A percentile compares a stretch with the other conserved stretches of the same genome.
phyloP scores from a whole-genome alignment of 2,888 invertebrate genomes.

The Octodonta nipae region DNA sequence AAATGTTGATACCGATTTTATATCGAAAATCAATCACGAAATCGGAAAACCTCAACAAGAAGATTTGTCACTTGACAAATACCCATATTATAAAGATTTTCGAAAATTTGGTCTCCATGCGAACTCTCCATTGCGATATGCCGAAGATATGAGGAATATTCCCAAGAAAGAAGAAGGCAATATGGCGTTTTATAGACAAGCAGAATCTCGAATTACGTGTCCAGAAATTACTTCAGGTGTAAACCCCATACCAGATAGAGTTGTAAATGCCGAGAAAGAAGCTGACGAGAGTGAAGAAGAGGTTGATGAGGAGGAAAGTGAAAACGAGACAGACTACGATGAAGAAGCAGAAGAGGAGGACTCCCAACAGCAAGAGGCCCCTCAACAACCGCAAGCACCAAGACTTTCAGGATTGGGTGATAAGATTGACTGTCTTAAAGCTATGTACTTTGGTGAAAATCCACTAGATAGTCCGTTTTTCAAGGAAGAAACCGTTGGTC shows the following conservation, averaged over 20 bases:
- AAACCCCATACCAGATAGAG: slow-evolving; percentile 41
- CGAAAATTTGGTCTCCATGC: slow-evolving; percentile 33
- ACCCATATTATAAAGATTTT: slow-evolving; percentile 47
- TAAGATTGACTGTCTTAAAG: slow-evolving; percentile 59
- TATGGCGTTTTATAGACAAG: slow-evolving; percentile 55
- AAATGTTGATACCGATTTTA: slow-evolving; percentile 22
- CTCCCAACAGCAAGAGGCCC: slow-evolving; percentile 20
- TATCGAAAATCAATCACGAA: slow-evolving; percentile 21
- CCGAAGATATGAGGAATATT: slow-evolving; percentile 47
- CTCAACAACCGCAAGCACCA: slow-evolving; percentile 32
- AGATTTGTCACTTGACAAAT: slow-evolving; percentile 36
- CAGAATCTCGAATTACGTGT: slow-evolving; percentile 41
- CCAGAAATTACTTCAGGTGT: slow-evolving; percentile 42
- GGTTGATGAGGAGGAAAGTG: slow-evolving; percentile 17
- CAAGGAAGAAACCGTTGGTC: slow-evolving; percentile 40
- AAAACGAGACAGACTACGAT: slow-evolving; percentile 24
- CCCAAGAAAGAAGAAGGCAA: slow-evolving; percentile 52
- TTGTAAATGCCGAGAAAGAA: slow-evolving; percentile 29
- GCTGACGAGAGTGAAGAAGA: slow-evolving; percentile 23
- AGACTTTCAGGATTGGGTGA: slow-evolving; percentile 53
- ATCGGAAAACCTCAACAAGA: slow-evolving; percentile 12
- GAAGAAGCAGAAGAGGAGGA: slow-evolving; percentile 21
- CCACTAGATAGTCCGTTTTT: slow-evolving; percentile 66
- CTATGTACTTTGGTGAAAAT: slow-evolving; percentile 53
- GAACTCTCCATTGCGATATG: slow-evolving; percentile 52